Evolutionary conservation across 2,888 invertebrate species (phyloP).

Genomic region (Trissonchulus sp.): DNA sequence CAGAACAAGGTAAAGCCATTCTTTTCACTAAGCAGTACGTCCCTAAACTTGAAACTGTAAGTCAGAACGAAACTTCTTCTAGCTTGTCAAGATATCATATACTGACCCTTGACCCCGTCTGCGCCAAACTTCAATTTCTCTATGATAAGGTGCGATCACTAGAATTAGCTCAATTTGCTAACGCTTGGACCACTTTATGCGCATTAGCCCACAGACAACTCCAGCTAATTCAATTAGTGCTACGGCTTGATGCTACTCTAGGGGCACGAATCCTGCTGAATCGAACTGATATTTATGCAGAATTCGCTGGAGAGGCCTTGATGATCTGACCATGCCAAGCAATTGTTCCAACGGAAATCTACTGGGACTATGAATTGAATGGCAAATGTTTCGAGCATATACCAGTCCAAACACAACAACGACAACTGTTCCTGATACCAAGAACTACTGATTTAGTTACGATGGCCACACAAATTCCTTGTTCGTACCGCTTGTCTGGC

Average conservation of each 20-base stretch:
- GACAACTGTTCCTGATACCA: neutral
- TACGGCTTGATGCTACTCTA: constrained; percentile 14
- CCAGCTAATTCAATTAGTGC: neutral
- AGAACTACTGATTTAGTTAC: neutral
- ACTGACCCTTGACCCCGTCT: too few species aligned
- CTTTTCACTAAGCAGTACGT: too few species aligned
- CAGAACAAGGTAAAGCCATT: too few species aligned
- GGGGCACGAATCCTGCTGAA: constrained; percentile 15
- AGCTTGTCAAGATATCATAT: too few species aligned
- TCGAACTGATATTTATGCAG: constrained; percentile 10
- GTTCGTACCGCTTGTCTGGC: neutral
- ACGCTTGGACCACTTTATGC: constrained; percentile 15
- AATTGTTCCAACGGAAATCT: neutral
- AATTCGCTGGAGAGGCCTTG: constrained; percentile 23
- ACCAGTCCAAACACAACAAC: neutral
- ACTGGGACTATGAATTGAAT: constrained; percentile 21
- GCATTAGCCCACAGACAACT: constrained; percentile 1
- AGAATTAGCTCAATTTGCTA: neutral
- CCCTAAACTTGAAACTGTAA: too few species aligned
- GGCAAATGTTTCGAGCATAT: constrained; percentile 20
- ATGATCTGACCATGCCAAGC: constrained; percentile 15
- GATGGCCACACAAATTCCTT: neutral
- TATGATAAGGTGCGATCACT: neutral
- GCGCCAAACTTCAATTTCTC: constrained; percentile 17
- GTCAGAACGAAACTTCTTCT: too few species aligned